A percentile compares a stretch with the other conserved stretches of the same genome.
These are phyloP conservation scores for Acronicta aceris DNA, from an alignment of 2,888 invertebrate species.

Conservation along the genomic window DNA sequence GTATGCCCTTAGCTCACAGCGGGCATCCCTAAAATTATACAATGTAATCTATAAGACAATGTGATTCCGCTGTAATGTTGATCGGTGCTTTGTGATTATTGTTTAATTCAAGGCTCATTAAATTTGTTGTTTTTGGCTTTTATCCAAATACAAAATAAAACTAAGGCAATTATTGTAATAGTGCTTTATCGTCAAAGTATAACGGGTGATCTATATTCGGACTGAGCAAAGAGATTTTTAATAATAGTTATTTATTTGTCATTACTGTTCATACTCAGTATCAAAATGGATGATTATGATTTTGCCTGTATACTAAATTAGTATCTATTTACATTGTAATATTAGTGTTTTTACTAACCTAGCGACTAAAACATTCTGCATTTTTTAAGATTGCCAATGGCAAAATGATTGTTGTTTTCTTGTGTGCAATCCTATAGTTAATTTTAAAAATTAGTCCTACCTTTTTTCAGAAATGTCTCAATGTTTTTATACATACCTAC, in stretches of 20 bases:
- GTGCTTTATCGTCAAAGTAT: conserved; percentile 28
- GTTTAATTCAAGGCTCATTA: conserved; percentile 33
- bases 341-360: background rate
- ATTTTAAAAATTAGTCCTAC: conserved; percentile 6
- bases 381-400: background rate
- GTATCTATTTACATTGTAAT: background rate
- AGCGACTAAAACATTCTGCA: background rate
- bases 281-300: conserved; percentile 1
- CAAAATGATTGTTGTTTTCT: background rate
- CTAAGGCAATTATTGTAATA: conserved; percentile 22
- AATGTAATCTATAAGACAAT: background rate
- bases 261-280: conserved; percentile 4
- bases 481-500: no score
- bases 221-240: conserved; percentile 30
- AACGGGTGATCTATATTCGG: conserved; percentile 20
- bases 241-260: conserved; percentile 4
- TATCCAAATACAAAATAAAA: conserved; percentile 44
- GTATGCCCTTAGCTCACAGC: background rate
- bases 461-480: no score
- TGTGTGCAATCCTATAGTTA: background rate
- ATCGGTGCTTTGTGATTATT: conserved; percentile 10
- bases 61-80: conserved; percentile 3
- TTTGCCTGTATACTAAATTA: conserved; percentile 9
- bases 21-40: background rate
- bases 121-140: conserved; percentile 41